These are phyloP conservation scores for Rotaria macrura DNA, from an alignment of 2,888 invertebrate species.

Conservation along the genomic window DNA sequence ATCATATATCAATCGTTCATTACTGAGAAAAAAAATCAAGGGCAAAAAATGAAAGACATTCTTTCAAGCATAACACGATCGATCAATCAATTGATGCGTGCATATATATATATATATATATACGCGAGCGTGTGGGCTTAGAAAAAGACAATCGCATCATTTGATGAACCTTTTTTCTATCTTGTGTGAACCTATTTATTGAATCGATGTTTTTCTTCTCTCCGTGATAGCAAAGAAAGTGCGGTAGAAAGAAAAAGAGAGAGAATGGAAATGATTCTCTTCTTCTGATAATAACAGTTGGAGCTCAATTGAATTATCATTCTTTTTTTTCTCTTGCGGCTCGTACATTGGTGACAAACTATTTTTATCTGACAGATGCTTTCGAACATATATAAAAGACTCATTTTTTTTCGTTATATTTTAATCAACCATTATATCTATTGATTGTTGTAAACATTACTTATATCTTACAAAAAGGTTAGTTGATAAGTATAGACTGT, in stretches of 20 bases:
- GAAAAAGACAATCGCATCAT: neutral
- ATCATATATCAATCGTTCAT: neutral
- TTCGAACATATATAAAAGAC: neutral
- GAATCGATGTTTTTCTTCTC: neutral
- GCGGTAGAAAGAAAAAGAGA: neutral
- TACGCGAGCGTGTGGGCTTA: neutral
- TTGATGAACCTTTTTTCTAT: neutral
- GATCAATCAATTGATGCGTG: neutral
- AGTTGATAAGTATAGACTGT: neutral
- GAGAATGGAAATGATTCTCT: neutral
- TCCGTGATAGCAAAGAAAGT: neutral
- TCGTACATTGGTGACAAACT: neutral
- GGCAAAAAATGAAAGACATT: neutral
- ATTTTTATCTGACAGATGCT: neutral
- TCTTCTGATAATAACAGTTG: neutral
- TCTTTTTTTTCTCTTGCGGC: neutral
- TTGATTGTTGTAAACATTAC: neutral
- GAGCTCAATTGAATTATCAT: slow-evolving; percentile 8
- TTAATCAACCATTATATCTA: neutral
- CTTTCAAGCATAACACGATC: neutral
- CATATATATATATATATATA: too few species aligned
- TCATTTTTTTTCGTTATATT: neutral
- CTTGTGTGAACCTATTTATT: neutral
- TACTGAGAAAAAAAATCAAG: neutral
- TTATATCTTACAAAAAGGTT: neutral